Conservation (phyloP, 2,888 invertebrate species). For the Mythimna lalbum region DNA sequence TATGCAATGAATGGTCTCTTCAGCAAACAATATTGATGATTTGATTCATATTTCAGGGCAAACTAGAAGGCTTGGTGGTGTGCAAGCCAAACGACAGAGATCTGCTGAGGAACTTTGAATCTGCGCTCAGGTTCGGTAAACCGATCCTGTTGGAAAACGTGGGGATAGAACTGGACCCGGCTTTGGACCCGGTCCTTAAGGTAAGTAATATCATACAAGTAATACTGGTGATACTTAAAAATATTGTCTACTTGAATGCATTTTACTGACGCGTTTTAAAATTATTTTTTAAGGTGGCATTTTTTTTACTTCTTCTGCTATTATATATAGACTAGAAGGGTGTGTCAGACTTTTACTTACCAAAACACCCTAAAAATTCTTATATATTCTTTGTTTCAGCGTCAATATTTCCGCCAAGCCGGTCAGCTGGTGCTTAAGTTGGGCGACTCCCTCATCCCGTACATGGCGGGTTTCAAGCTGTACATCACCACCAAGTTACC, state of each 20-base stretch:
- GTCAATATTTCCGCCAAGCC: conserved; percentile 95
- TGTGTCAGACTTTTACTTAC: too few species aligned
- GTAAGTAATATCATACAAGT: conserved; percentile 63
- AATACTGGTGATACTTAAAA: too few species aligned
- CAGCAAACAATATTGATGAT: too few species aligned
- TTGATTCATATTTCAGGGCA: conserved; percentile 90
- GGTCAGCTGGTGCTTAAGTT: conserved; percentile 94
- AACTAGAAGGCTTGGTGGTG: conserved; percentile 92
- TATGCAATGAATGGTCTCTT: too few species aligned
- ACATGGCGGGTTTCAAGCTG: conserved; percentile 94
- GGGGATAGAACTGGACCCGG: conserved; percentile 95
- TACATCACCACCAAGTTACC: conserved; percentile 97
- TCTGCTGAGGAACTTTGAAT: conserved; percentile 92
- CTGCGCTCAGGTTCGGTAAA: conserved; percentile 94
- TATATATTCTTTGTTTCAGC: conserved; percentile 79
- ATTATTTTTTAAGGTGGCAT: too few species aligned
- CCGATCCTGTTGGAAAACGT: conserved; percentile 96
- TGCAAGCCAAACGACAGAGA: conserved; percentile 94
- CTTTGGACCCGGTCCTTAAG: conserved; percentile 95
- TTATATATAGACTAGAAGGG: too few species aligned
- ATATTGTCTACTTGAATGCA: too few species aligned
- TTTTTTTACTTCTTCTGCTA: too few species aligned
- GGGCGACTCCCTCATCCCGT: conserved; percentile 96
- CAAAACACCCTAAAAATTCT: too few species aligned
- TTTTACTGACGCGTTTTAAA: too few species aligned